Base-by-base conservation (phyloP, 1,140 invertebrate species). In the Bombus polaris region DNA sequence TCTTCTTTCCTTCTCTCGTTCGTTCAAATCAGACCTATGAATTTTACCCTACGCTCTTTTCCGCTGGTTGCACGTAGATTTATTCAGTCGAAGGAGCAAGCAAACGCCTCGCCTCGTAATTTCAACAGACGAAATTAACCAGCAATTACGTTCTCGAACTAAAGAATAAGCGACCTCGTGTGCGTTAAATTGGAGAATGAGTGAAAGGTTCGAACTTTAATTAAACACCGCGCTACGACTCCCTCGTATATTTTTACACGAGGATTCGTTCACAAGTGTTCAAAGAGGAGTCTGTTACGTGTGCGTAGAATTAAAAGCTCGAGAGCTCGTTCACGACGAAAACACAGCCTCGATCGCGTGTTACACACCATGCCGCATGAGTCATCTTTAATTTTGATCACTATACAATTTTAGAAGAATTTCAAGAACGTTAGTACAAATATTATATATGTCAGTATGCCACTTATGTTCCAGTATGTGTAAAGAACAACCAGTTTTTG, bases 361-460 rank as follows among this genome's bases (percentile, higher is more conserved):
- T 68, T 68, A 75, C 68, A 71, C 53, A 72, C 32, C 70, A 47
- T 35, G 13, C 88, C 62, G 53, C 44, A 42, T 89, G 87, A 82
- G 81, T 90, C 83, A 89, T 53, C 57, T 66, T 59, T 62, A 53
- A 39, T 42, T 70, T 85, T 73, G 1, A 68, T 39, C 35, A 37
- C 9, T 25, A 9, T 22, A 77, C 92, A 93, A 92, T 93, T 93
- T 62, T 91, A 88, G 82, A 93, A 92, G 89, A 90, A 93, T 93
- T 92, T 89, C 42, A 66, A 76, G 83, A 72, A 74, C 81, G 59
- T 53, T 53, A 53, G 5, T 53, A 22, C 18, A 53, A 22, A 22
- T 8, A 53, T 53, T 53, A 53, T 53, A 22, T 22, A 22, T 53
- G 47, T 22, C 47, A 53, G 18, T 53, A 53, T 18, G 32, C n/a